phyloP scores from a whole-genome alignment of 2,797 vertebrate species.

The Hephaestus fuliginosus region DNA sequence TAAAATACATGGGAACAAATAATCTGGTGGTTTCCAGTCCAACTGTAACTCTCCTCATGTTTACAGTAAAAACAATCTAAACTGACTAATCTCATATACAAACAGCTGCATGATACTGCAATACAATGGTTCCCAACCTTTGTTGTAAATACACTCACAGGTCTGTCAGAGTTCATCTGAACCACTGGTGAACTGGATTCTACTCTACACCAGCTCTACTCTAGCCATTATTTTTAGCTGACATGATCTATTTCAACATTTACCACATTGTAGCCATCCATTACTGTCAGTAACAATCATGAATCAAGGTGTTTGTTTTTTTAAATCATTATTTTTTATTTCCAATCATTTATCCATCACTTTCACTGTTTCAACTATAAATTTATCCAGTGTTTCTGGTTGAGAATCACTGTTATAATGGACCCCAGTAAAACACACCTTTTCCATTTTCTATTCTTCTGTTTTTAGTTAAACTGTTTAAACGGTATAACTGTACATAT shows the following conservation, averaged over 20 bases:
- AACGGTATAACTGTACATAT: conserved; percentile 12
- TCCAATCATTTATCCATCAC: not conserved
- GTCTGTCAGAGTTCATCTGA: not conserved
- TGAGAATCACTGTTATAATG: not conserved
- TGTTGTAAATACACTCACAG: not conserved
- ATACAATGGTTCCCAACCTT: not conserved
- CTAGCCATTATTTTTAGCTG: too few relatives aligned
- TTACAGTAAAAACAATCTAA: conserved; percentile 64
- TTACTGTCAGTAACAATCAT: not conserved
- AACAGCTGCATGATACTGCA: conserved; percentile 21
- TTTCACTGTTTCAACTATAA: not conserved
- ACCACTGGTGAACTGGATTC: not conserved
- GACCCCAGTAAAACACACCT: not conserved
- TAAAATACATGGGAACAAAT: conserved; percentile 40
- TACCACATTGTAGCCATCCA: not conserved
- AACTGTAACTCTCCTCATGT: conserved; percentile 43
- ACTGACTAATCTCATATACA: conserved; percentile 34
- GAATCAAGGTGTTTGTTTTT: too few relatives aligned
- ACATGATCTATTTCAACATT: not conserved
- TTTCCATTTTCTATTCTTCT: conserved; percentile 1
- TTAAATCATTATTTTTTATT: too few relatives aligned
- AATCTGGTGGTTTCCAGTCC: conserved; percentile 13
- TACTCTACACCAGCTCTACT: not conserved
- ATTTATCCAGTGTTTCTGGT: not conserved
- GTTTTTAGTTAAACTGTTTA: conserved; percentile 26